Evolutionary conservation across 1,140 invertebrate species (phyloP).

Genomic region (Drosophila dunni): DNA sequence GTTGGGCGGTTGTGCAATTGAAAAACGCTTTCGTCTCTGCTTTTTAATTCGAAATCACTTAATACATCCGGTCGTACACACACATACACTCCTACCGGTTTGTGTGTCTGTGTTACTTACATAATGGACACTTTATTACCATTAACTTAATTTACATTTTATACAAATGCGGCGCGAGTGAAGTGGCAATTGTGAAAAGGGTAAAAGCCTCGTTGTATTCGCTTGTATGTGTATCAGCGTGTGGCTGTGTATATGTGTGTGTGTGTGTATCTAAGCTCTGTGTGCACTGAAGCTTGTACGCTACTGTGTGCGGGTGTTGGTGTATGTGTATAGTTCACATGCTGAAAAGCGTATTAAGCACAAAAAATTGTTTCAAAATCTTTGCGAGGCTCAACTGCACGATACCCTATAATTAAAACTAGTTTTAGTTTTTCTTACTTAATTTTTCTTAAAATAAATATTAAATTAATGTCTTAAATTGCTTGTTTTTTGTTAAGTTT

Average conservation of each 20-base stretch:
- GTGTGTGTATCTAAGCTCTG: neutral
- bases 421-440: too few relatives aligned
- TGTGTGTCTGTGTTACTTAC: constrained; percentile 56
- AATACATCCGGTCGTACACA: constrained; percentile 47
- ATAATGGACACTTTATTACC: constrained; percentile 81
- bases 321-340: neutral
- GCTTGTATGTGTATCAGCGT: constrained; percentile 26
- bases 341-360: constrained; percentile 25
- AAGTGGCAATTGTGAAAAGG: constrained; percentile 59
- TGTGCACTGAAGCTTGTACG: constrained; percentile 19
- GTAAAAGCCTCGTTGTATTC: constrained; percentile 49
- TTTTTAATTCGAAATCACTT: constrained; percentile 72
- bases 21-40: neutral
- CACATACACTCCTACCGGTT: constrained; percentile 24
- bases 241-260: constrained; percentile 1
- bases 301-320: neutral
- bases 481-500: too few relatives aligned
- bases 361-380: neutral
- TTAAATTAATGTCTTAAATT: too few relatives aligned
- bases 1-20: constrained; percentile 5
- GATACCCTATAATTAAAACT: neutral
- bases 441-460: too few relatives aligned
- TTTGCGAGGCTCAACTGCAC: neutral
- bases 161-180: constrained; percentile 72
- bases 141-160: constrained; percentile 81